phyloP scores from a whole-genome alignment of 2,888 invertebrate genomes.

The Limnephilus rhombicus region DNA sequence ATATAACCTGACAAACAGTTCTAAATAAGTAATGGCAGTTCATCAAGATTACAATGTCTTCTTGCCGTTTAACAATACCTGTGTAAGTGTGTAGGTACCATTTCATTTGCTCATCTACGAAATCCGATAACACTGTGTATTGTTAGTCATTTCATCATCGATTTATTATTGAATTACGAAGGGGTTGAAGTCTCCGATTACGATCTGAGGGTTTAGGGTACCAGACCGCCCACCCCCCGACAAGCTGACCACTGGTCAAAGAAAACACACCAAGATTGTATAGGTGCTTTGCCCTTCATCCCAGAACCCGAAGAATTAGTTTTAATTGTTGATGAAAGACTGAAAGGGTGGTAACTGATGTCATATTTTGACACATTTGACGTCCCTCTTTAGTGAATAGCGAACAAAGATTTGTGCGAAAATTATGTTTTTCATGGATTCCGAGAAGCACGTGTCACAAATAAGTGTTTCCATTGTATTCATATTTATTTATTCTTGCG shows the following conservation, averaged over 20 bases:
- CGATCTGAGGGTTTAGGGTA: slow-evolving; percentile 44
- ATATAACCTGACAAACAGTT: background rate
- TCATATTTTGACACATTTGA: slow-evolving; percentile 36
- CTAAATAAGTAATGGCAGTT: background rate
- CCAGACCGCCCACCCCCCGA: slow-evolving; percentile 51
- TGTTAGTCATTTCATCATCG: background rate
- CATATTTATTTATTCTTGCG: slow-evolving; percentile 6
- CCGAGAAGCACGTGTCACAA: slow-evolving; percentile 14
- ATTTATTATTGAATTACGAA: background rate
- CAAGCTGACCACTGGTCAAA: slow-evolving; percentile 51
- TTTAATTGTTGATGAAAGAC: background rate
- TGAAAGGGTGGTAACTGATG: slow-evolving; percentile 31
- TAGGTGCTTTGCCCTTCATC: background rate
- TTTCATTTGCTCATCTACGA: background rate
- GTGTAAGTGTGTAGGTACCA: background rate
- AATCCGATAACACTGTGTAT: background rate
- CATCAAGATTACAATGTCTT: background rate
- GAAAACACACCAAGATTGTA: slow-evolving; percentile 32
- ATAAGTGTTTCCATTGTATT: background rate
- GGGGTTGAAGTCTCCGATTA: slow-evolving; percentile 51
- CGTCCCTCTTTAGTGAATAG: background rate
- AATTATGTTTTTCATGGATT: slow-evolving; percentile 3
- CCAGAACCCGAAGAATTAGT: background rate
- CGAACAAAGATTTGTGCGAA: background rate
- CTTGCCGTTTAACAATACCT: background rate